Conservation (phyloP, 2,888 invertebrate species). For the Trissoscelio sp. region DNA sequence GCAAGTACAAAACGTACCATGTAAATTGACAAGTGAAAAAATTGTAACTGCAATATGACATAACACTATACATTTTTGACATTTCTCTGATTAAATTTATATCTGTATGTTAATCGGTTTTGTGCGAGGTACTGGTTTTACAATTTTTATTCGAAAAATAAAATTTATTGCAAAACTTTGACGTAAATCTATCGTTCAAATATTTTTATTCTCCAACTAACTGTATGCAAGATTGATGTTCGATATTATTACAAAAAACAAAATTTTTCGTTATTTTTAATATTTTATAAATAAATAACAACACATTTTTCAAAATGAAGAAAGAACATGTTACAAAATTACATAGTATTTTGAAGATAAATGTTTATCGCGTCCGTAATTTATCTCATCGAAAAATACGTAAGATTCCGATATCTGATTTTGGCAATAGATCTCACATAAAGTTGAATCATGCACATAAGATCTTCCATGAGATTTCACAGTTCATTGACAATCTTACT, state of each 20-base stretch:
- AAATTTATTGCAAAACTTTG: constrained; percentile 12
- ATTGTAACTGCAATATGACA: neutral
- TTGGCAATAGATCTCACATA: constrained; percentile 10
- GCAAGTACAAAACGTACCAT: neutral
- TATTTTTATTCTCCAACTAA: neutral
- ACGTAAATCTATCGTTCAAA: neutral
- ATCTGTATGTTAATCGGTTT: constrained; percentile 33
- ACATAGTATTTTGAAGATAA: neutral
- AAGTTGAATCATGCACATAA: constrained; percentile 6
- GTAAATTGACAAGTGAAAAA: neutral
- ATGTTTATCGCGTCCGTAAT: neutral
- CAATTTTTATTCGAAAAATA: neutral
- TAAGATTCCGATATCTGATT: constrained; percentile 1
- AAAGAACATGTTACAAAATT: too few species aligned
- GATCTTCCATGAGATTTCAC: constrained; percentile 8
- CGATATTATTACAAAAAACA: too few species aligned
- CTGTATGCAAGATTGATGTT: too few species aligned
- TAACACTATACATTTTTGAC: constrained; percentile 10
- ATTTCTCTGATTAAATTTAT: constrained; percentile 32
- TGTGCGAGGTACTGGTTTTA: neutral
- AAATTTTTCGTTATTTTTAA: too few species aligned
- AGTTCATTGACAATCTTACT: constrained; percentile 17
- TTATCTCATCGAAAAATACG: constrained; percentile 1
- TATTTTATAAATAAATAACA: too few species aligned
- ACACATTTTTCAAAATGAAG: too few species aligned